Percentiles rank a stretch among this genome's conserved stretches.
phyloP scores from a whole-genome alignment of 2,888 invertebrate genomes.

The Heterodera filipjevi region DNA sequence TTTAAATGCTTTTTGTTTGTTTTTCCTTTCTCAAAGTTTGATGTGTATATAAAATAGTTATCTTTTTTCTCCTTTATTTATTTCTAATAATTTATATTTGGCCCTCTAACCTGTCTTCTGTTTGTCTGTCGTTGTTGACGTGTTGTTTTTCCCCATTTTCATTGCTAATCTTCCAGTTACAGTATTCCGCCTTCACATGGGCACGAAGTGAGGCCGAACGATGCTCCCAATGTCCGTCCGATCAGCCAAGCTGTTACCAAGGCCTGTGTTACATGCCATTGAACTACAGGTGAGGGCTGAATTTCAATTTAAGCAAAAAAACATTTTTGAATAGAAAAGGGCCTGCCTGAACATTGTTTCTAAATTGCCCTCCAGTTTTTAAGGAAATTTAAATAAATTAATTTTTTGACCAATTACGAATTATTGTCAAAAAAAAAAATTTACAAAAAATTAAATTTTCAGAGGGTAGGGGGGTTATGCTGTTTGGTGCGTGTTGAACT shows the following conservation, averaged over 20 bases:
- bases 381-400: no score
- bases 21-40: no score
- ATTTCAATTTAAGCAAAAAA: no score
- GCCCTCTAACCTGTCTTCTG: not conserved
- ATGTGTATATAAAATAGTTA: not conserved
- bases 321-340: no score
- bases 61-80: not conserved
- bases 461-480: not conserved
- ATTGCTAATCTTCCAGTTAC: slow-evolving; percentile 38
- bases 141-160: not conserved
- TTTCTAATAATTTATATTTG: no score
- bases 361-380: no score
- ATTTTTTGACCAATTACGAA: no score
- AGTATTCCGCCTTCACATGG: slow-evolving; percentile 65
- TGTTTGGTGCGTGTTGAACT: not conserved
- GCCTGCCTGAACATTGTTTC: no score
- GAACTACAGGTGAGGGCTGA: slow-evolving; percentile 22
- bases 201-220: slow-evolving; percentile 52
- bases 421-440: no score
- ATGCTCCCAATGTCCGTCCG: slow-evolving; percentile 60
- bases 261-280: slow-evolving; percentile 63
- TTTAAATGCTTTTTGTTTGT: no score
- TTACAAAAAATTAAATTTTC: not conserved
- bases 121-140: not conserved
- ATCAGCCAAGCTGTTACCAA: slow-evolving; percentile 62